Conservation (phyloP, 2,113 vertebrate genomes). For the Choloepus hoffmanni region DNA sequence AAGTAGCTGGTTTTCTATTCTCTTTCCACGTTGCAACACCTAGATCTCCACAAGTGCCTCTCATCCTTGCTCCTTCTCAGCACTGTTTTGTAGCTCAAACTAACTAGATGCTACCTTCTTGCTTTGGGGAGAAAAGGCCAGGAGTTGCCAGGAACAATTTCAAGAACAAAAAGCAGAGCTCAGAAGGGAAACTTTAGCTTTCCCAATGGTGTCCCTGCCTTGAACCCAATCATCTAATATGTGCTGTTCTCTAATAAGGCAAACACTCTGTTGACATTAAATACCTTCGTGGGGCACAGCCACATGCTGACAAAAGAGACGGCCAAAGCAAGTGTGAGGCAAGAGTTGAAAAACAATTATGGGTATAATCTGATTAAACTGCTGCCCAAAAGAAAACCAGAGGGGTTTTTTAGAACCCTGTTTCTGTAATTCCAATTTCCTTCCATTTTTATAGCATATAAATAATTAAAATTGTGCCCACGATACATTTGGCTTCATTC, state of each 20-base stretch:
- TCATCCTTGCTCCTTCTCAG: background rate
- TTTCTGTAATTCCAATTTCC: constrained; percentile 86
- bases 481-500: constrained; percentile 85
- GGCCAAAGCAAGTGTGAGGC: constrained; percentile 75
- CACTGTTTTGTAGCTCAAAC: background rate
- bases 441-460: constrained; percentile 86
- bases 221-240: constrained; percentile 55
- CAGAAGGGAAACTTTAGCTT: background rate
- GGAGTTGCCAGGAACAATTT: background rate
- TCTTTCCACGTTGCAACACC: background rate
- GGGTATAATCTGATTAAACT: constrained; percentile 83
- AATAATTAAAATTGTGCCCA: constrained; percentile 87
- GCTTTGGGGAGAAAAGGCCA: background rate
- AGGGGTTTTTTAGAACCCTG: constrained; percentile 78
- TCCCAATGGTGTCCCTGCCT: background rate
- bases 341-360: constrained; percentile 85
- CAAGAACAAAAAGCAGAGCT: constrained; percentile 61
- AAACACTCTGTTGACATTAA: constrained; percentile 55
- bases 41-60: background rate
- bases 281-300: constrained; percentile 48
- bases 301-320: constrained; percentile 67
- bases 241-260: constrained; percentile 61
- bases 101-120: background rate
- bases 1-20: background rate
- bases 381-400: constrained; percentile 80